Conservation (phyloP, 2,113 vertebrate genomes). For the Corapipo altera region DNA sequence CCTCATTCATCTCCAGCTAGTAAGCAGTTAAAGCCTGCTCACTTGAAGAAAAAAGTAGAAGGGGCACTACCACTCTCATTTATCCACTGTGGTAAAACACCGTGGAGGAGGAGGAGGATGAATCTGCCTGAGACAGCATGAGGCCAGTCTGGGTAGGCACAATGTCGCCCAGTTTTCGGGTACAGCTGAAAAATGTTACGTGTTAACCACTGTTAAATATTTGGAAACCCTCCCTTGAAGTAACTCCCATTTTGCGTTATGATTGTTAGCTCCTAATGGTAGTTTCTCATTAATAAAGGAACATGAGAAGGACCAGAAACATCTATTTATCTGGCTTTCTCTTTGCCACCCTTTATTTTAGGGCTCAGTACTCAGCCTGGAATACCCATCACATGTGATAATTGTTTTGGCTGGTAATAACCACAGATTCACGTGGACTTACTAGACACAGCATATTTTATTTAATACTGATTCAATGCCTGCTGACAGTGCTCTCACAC, state of each 20-base stretch:
- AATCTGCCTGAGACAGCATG: background rate
- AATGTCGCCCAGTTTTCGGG: background rate
- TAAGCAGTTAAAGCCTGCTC: background rate
- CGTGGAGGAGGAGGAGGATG: background rate
- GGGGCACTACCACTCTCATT: background rate
- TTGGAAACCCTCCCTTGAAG: background rate
- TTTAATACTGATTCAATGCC: slow-evolving; percentile 13
- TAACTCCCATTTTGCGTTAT: background rate
- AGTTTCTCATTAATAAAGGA: background rate
- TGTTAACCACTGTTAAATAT: background rate
- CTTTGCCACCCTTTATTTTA: background rate
- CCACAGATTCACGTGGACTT: slow-evolving; percentile 6
- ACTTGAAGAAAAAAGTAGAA: background rate
- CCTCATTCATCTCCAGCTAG: background rate
- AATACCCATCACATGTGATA: background rate
- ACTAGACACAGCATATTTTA: background rate
- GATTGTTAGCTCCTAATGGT: background rate
- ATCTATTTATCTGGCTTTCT: background rate
- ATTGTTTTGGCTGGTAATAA: background rate
- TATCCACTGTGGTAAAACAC: background rate
- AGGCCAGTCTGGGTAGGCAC: background rate
- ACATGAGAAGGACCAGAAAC: background rate
- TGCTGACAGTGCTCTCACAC: background rate
- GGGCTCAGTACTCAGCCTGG: background rate
- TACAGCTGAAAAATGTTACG: background rate